These are phyloP conservation scores for Allacma fusca DNA, from an alignment of 2,888 invertebrate genomes.

Conservation along the genomic window DNA sequence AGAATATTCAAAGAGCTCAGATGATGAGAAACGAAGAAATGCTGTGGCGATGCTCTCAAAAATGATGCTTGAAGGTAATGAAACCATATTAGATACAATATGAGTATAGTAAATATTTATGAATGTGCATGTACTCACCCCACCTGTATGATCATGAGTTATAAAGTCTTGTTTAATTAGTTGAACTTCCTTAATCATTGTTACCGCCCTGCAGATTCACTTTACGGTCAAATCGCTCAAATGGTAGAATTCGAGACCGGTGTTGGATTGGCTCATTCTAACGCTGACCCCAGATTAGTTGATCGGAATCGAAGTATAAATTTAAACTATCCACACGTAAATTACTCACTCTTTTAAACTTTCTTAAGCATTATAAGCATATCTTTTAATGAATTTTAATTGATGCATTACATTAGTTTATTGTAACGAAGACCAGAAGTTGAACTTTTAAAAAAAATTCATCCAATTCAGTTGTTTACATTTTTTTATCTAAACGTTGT, in stretches of 20 bases:
- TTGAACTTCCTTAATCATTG: neutral
- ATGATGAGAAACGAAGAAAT: conserved; percentile 41
- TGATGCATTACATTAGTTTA: too few relatives aligned
- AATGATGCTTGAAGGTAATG: conserved; percentile 39
- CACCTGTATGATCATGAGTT: too few relatives aligned
- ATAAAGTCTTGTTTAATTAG: too few relatives aligned
- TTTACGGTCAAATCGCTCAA: conserved; percentile 79
- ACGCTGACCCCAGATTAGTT: conserved; percentile 78
- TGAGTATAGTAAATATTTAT: too few relatives aligned
- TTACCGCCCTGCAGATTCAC: conserved; percentile 65
- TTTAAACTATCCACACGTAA: conserved; percentile 36
- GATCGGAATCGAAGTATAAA: conserved; percentile 69
- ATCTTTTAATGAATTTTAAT: too few relatives aligned
- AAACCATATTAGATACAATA: conserved; percentile 26
- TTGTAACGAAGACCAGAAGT: too few relatives aligned
- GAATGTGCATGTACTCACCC: too few relatives aligned
- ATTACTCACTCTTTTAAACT: conserved; percentile 3
- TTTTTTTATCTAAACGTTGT: too few relatives aligned
- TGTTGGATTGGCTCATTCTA: conserved; percentile 78
- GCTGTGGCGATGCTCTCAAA: conserved; percentile 45
- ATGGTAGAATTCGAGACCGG: conserved; percentile 79
- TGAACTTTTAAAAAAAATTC: too few relatives aligned
- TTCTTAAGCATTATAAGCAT: too few relatives aligned
- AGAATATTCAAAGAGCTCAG: conserved; percentile 43
- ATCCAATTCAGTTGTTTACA: too few relatives aligned